Percentiles rank a stretch among this genome's conserved stretches.
phyloP scores from a whole-genome alignment of 2,888 invertebrate species.

The Plebejus argus region DNA sequence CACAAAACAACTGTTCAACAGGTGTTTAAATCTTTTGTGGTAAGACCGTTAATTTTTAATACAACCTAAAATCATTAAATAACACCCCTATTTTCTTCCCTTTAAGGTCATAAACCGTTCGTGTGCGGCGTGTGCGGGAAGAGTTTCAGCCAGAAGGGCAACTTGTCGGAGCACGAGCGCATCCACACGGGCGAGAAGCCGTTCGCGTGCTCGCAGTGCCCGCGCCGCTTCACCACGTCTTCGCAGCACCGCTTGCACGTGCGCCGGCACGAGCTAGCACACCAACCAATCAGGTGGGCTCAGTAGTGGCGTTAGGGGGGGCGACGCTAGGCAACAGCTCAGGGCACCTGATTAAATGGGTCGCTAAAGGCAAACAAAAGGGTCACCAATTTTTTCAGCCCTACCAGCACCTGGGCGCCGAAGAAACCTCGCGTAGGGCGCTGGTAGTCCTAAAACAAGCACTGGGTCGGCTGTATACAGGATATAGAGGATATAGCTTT shows the following conservation, averaged over 20 bases:
- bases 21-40: too few relatives aligned
- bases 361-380: too few relatives aligned
- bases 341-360: too few relatives aligned
- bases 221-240: conserved; percentile 86
- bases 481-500: too few relatives aligned
- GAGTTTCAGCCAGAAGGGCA: conserved; percentile 88
- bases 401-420: too few relatives aligned
- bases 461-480: too few relatives aligned
- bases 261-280: conserved; percentile 63
- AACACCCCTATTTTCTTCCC: not conserved
- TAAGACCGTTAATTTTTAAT: too few relatives aligned
- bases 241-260: conserved; percentile 86
- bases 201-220: conserved; percentile 84
- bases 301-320: not conserved
- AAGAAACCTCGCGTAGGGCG: too few relatives aligned
- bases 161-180: conserved; percentile 87
- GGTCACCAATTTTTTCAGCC: too few relatives aligned
- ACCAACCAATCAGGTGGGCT: not conserved
- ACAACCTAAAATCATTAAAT: not conserved
- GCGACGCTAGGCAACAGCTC: not conserved
- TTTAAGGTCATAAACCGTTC: conserved; percentile 82
- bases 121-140: conserved; percentile 86
- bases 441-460: too few relatives aligned
- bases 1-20: too few relatives aligned
- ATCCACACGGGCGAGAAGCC: conserved; percentile 91